Base-by-base conservation (phyloP, 2,797 vertebrate genomes). In the Martes flavigula region DNA sequence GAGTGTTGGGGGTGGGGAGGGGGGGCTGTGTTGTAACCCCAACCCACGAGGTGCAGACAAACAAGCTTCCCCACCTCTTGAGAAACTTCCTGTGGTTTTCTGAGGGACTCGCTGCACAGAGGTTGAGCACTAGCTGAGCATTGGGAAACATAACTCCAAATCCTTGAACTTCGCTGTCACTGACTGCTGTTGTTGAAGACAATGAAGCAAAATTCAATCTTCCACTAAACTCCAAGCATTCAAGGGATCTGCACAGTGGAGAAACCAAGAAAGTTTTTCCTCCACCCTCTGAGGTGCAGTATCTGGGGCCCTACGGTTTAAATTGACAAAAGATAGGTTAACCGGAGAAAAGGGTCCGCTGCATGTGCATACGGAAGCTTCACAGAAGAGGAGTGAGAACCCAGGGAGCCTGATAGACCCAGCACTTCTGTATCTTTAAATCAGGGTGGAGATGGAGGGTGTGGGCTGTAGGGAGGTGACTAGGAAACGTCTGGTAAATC, bases 71-170 rank as follows among this genome's bases (percentile, higher is more conserved):
- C 81, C 48, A 1, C 17, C 38, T 81, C 87, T 94, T 93, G 73
- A 95, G 96, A 92, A 97, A 97, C 89, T 96, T 97, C 97, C 95
- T 94, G 88, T 96, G 97, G 92, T 83, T 95, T 66, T 56, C 60
- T 10, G 46, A 78, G 8, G 40, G 54, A 75, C 78, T 35, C 32
- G 9, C 51, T 5, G 75, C 35, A 10, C 38, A 23, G 54, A 70
- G 48, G 3, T 3, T 21, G 30, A 54, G 51, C 4, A 4, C 60
- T 40, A 48, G 46, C 25, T 38, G 43, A 40, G 23, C 48, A 21
- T 3, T 72, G 43, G 73, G 88, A 97, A 88, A 91, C 38, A 4
- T 0, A 3, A 46, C 23, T 18, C 32, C 51, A 87, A 48, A 87
- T 32, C 85, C 83, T 87, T 81, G 78, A 95, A 60, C 82, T 87